Evolutionary conservation across 2,888 invertebrate genomes (phyloP), one percentile per base, ranked within the genome.

Genomic region (Mylabris sibirica): DNA sequence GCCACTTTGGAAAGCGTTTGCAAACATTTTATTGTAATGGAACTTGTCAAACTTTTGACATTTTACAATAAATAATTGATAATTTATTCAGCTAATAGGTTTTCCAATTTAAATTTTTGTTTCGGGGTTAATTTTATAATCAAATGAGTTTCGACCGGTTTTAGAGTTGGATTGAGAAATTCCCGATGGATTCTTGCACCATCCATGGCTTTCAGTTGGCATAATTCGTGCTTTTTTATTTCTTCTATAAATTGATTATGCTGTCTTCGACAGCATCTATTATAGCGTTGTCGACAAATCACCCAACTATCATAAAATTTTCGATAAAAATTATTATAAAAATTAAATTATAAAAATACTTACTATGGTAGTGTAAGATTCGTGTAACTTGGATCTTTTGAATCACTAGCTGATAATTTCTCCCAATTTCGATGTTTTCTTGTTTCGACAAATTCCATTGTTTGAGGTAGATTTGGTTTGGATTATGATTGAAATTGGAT

Each of bases 1-100:
- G 61, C 90, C 91, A 82, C 89, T 90, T 83, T 91, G 91, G 79
- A 90, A 90, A 1, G 90, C 87, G 77, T 90, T 90, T 75, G 89
- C 88, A 80, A 90, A 91, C 91, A 91, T 91, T 78, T 81, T 82
- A 69, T 61, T 53, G 3, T 1, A 24, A 60, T 24, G 26, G 11
- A 17, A 11, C 4, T 17, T 59, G 59, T 59, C 34, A 34, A 41
- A 41, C 11, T 41, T 35, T 14, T 41, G 41, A 41, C 41, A 41
- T 14, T 41, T 17, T 44, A 44, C 17, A 44, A 44, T 44, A 3
- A 8, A 17, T 5, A 44, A 44, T 44, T 44, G 44, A 17, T n/a
- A 17, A 17, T 44, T 57, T 26, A 24, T 26, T 26, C 12, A 5
- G 57, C 71, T 67, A 84, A 71, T 65, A 85, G 78, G 60, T 77